These are phyloP conservation scores for Spea bombifrons DNA, from an alignment of 2,113 vertebrate species.

Conservation along the genomic window DNA sequence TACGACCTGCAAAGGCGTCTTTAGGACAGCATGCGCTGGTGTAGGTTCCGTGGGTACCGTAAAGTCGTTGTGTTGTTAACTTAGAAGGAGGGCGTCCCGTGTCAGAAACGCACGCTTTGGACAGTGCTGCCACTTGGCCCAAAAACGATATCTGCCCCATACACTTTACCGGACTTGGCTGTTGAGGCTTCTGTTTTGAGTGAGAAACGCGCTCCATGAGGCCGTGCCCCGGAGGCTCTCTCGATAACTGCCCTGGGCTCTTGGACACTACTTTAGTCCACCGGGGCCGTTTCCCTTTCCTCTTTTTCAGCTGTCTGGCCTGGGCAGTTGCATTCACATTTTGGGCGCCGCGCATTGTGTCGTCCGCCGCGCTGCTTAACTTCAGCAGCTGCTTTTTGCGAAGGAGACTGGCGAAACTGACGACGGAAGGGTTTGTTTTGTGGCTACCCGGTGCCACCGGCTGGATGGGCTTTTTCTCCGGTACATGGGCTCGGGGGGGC, in stretches of 20 bases:
- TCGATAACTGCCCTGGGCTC: slow-evolving; percentile 58
- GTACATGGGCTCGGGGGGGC: slow-evolving; percentile 5
- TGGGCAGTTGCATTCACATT: slow-evolving; percentile 66
- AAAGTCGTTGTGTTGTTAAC: slow-evolving; percentile 62
- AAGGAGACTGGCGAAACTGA: slow-evolving; percentile 74
- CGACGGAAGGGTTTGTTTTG: slow-evolving; percentile 64
- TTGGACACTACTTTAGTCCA: slow-evolving; percentile 84
- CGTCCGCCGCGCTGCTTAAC: slow-evolving; percentile 68
- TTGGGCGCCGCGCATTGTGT: slow-evolving; percentile 65
- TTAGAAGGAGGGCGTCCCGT: slow-evolving; percentile 59
- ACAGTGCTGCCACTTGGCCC: slow-evolving; percentile 66
- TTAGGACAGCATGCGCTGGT: slow-evolving; percentile 62
- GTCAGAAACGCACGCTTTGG: slow-evolving; percentile 65
- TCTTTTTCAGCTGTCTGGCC: slow-evolving; percentile 82
- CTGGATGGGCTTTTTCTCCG: slow-evolving; percentile 63
- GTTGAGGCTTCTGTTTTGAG: slow-evolving; percentile 60
- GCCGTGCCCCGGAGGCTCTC: slow-evolving; percentile 60
- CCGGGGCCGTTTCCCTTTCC: slow-evolving; percentile 83
- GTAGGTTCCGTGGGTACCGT: slow-evolving; percentile 62
- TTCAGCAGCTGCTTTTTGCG: slow-evolving; percentile 71
- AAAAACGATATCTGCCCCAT: slow-evolving; percentile 60
- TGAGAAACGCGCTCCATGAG: slow-evolving; percentile 66
- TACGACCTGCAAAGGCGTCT: slow-evolving; percentile 67
- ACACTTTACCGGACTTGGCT: slow-evolving; percentile 65
- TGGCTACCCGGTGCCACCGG: slow-evolving; percentile 47